A percentile compares a stretch with the other conserved stretches of the same genome.
Evolutionary conservation across 2,888 invertebrate genomes (phyloP).

Genomic region (Zonitis immaculata): DNA sequence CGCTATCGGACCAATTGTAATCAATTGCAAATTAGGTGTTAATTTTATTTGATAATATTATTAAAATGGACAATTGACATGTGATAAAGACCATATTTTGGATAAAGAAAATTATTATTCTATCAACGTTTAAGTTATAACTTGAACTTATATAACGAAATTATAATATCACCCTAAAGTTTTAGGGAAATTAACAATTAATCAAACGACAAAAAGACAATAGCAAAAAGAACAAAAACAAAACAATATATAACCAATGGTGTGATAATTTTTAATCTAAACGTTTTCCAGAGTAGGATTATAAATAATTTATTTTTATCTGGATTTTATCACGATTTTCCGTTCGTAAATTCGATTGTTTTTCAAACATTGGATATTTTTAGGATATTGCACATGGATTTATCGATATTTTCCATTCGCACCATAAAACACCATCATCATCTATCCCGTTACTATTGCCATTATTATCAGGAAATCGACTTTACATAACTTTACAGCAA

Average conservation of each 20-base stretch:
- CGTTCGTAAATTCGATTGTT: not conserved
- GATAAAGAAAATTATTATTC: conserved; percentile 18
- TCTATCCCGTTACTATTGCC: not conserved
- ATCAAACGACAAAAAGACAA: not conserved
- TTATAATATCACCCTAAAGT: conserved; percentile 1
- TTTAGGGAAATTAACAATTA: not conserved
- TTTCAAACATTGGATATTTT: not conserved
- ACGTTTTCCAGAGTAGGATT: not conserved
- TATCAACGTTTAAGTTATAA: conserved; percentile 8
- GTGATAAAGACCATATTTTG: conserved; percentile 5
- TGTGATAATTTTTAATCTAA: not conserved
- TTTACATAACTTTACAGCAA: conserved; percentile 31
- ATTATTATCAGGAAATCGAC: conserved; percentile 28
- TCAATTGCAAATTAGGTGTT: conserved; percentile 18
- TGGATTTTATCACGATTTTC: not conserved
- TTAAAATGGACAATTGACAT: conserved; percentile 12
- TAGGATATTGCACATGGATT: not conserved
- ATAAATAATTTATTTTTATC: not conserved
- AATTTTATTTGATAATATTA: conserved; percentile 18
- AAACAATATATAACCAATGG: not conserved
- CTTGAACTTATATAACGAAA: conserved; percentile 11
- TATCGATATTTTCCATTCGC: conserved; percentile 7
- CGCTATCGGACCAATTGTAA: conserved; percentile 10
- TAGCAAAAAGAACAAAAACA: not conserved
- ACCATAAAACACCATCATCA: conserved; percentile 15